Percentiles rank a stretch among this genome's conserved stretches.
Conservation (phyloP, 2,797 vertebrate genomes). For the Poecile montanus region DNA sequence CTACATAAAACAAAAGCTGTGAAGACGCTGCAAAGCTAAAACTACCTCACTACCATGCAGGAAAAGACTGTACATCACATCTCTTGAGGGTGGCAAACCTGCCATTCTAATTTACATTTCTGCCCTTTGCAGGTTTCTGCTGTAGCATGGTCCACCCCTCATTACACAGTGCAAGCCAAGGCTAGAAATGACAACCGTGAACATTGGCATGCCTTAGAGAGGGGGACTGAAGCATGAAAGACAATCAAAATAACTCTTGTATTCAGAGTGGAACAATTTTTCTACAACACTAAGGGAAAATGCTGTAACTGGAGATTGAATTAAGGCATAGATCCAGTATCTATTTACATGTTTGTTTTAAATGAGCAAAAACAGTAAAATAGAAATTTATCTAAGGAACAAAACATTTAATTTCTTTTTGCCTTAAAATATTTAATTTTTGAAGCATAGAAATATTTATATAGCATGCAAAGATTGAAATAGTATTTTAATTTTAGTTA, state of each 20-base stretch:
- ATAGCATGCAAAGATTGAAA: neutral
- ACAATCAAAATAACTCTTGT: conserved; percentile 2
- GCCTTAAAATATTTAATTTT: neutral
- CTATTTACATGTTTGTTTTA: neutral
- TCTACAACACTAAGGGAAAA: neutral
- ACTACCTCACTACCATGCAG: accelerated
- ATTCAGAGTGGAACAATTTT: neutral
- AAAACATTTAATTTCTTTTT: neutral
- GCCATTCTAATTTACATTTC: neutral
- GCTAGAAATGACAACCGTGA: neutral
- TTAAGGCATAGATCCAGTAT: neutral
- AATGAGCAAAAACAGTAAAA: neutral
- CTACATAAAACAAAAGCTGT: neutral
- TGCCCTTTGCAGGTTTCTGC: neutral
- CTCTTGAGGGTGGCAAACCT: neutral
- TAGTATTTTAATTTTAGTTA: neutral
- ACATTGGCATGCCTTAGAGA: neutral
- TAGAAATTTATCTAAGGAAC: neutral
- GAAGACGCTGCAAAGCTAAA: neutral
- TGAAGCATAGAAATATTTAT: neutral
- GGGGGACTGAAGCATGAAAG: neutral
- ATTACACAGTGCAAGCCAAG: neutral
- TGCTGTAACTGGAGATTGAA: neutral
- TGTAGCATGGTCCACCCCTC: neutral
- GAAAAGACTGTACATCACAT: neutral